Conservation (phyloP, 2,797 vertebrate species). For the Xenops minutus region DNA sequence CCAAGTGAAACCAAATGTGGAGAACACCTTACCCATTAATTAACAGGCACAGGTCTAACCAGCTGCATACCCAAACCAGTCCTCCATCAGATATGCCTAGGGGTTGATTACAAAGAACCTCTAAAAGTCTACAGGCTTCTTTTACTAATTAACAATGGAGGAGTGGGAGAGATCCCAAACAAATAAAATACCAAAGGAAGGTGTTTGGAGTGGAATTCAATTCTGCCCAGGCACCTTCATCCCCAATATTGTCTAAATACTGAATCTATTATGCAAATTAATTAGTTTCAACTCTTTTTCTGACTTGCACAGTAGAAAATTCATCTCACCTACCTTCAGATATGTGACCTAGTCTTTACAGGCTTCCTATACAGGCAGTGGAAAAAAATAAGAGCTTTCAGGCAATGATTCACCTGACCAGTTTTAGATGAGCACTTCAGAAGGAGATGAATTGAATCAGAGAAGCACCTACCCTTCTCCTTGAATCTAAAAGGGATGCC, state of each 20-base stretch:
- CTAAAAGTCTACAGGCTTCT: not conserved
- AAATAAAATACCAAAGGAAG: not conserved
- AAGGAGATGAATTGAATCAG: not conserved
- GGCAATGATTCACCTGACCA: not conserved
- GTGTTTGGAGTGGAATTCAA: not conserved
- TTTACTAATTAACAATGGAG: not conserved
- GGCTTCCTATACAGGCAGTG: not conserved
- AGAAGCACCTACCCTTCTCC: not conserved
- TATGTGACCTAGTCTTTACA: not conserved
- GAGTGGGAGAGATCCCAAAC: not conserved
- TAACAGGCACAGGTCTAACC: not conserved
- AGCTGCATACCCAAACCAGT: not conserved
- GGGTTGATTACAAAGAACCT: not conserved
- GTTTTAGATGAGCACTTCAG: not conserved
- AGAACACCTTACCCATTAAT: not conserved
- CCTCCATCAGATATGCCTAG: not conserved
- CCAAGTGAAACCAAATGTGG: not conserved
- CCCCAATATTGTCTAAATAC: not conserved
- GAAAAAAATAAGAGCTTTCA: not conserved
- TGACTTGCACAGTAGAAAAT: not conserved
- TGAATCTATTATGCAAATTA: not conserved
- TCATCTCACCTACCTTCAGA: not conserved
- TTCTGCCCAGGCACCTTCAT: not conserved
- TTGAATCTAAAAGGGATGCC: not conserved
- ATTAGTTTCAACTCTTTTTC: not conserved